A percentile compares a stretch with the other conserved stretches of the same genome.
Evolutionary conservation across 2,888 invertebrate species (phyloP).

Genomic region (Caenorhabditis sulstoni): DNA sequence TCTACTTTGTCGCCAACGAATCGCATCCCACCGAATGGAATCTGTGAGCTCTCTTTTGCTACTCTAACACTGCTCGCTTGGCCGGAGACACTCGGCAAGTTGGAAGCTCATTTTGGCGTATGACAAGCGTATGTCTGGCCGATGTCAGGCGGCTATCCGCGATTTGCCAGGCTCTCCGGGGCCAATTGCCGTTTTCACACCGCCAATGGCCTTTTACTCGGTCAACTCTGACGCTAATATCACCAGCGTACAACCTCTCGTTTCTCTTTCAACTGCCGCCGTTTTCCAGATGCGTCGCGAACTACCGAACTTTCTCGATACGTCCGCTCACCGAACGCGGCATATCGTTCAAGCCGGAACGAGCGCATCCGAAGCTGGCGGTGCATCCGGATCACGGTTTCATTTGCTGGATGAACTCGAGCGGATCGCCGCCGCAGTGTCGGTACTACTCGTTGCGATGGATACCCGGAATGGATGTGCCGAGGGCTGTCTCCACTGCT

Average conservation of each 20-base stretch:
- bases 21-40: constrained; percentile 68
- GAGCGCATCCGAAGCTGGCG: constrained; percentile 61
- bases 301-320: constrained; percentile 17
- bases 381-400: constrained; percentile 73
- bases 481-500: constrained; percentile 28
- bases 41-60: too few species aligned
- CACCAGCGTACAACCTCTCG: too few species aligned
- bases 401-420: constrained; percentile 70
- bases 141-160: too few species aligned
- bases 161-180: too few species aligned
- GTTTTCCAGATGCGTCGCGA: constrained; percentile 65
- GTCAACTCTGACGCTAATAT: too few species aligned
- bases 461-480: constrained; percentile 22
- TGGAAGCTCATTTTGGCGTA: too few species aligned
- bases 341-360: constrained; percentile 59
- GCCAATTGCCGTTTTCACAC: too few species aligned
- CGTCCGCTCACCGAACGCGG: constrained; percentile 46
- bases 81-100: too few species aligned
- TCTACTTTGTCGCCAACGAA: constrained; percentile 75
- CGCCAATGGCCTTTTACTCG: too few species aligned
- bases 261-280: too few species aligned
- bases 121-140: too few species aligned
- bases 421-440: constrained; percentile 63
- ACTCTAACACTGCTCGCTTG: too few species aligned
- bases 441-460: constrained; percentile 55